Evolutionary conservation across 2,888 invertebrate species (phyloP).

Genomic region (Stenodema calcarata): DNA sequence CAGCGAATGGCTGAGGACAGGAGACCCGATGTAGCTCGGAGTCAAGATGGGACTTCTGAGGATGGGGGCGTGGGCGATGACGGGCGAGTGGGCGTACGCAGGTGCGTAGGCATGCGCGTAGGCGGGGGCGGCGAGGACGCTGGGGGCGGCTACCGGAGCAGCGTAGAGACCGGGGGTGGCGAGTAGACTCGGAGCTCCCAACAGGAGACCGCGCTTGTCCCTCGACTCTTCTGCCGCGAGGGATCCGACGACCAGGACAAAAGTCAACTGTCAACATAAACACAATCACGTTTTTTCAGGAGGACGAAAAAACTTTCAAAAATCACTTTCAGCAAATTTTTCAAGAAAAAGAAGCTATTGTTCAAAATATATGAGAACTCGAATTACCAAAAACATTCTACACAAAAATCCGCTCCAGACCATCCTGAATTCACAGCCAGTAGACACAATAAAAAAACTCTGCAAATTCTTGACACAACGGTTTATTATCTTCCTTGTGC

Average conservation of each 20-base stretch:
- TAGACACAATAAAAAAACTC: too few relatives aligned
- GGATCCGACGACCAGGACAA: background rate
- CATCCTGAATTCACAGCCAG: too few relatives aligned
- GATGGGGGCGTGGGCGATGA: constrained; percentile 1
- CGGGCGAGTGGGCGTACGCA: background rate
- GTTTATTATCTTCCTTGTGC: too few relatives aligned
- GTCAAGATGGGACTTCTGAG: background rate
- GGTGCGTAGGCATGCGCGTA: background rate
- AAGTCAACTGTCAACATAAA: background rate
- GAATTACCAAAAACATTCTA: too few relatives aligned
- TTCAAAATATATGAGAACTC: too few relatives aligned
- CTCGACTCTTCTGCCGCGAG: background rate
- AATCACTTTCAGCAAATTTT: too few relatives aligned
- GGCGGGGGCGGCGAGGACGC: background rate
- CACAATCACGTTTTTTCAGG: too few relatives aligned
- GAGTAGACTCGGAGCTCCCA: constrained; percentile 3
- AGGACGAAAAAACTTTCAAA: too few relatives aligned
- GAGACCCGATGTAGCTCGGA: constrained; percentile 16
- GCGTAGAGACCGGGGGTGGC: background rate
- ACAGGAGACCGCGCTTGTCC: constrained; percentile 15
- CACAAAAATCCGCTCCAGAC: too few relatives aligned
- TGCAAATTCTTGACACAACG: too few relatives aligned
- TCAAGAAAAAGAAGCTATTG: too few relatives aligned
- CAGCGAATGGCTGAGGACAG: background rate
- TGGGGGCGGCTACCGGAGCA: constrained; percentile 11